Base-by-base conservation (phyloP, 2,888 invertebrate species). In the Sturmia bella region DNA sequence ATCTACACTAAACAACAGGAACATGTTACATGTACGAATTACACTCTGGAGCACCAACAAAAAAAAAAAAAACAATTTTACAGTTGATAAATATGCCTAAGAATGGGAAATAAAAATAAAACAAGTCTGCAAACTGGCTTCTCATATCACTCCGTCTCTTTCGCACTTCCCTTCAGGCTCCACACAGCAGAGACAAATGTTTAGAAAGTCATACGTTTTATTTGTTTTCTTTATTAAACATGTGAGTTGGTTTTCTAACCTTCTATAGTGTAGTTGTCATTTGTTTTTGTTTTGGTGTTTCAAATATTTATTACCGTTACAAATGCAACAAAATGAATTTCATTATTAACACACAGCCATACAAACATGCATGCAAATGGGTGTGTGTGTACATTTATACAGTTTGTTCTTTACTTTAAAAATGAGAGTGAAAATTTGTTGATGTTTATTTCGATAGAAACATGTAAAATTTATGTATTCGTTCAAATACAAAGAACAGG, bases 231-330 rank as follows among this genome's bases (percentile, higher is more conserved):
- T 59, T 64, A 52, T 45, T 64, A 64, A 43, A 73, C 77, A 77
- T 77, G 37, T 64, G 15, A 3, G 17, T 45, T 13, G 43, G 56
- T 68, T 52, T 57, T 13, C 32, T 52, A n/a, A n/a, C n/a, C n/a
- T 80, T 75, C 13, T 52, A 63, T 69, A 52, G 52, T 39, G 21
- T 15, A 19, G 19, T 54, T 85, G 84, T 85, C 87, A 85, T 61
- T 69, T 86, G 85, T 50, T 63, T 54, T 12, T 17, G 43, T n/a
- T 41, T 73, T 68, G 76, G 48, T 88, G 87, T 87, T 88, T 86
- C 87, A 89, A 87, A 88, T 89, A 88, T 88, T 88, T 88, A 88
- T 88, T 88, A 85, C 89, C 89, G 88, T 89, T 88, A 84, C 88
- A 88, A 88, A 89, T 89, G 87, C 87, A 87, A 87, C 88, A 87